Evolutionary conservation across 2,797 vertebrate species (phyloP).

Genomic region (Poecilia velifera): DNA sequence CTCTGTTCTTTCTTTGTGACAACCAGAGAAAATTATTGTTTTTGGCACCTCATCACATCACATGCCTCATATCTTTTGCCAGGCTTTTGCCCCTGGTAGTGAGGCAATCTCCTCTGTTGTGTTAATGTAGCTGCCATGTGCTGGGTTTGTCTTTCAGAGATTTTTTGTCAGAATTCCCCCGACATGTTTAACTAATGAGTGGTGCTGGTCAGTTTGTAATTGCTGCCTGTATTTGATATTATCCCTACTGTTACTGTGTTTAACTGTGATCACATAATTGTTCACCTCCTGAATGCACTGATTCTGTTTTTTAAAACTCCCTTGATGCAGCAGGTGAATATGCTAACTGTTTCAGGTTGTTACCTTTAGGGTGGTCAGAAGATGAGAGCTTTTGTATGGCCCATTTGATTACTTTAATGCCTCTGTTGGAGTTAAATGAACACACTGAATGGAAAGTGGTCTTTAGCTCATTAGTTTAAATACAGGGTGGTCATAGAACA

Average conservation of each 20-base stretch:
- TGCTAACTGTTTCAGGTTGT: slow-evolving; percentile 1
- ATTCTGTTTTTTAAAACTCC: neutral
- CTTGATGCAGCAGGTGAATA: neutral
- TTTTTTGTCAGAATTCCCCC: slow-evolving; percentile 5
- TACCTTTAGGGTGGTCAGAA: neutral
- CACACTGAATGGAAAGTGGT: neutral
- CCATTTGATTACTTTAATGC: neutral
- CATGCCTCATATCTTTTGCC: slow-evolving; percentile 38
- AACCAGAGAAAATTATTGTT: slow-evolving; percentile 44
- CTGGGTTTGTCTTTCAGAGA: neutral
- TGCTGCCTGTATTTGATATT: neutral
- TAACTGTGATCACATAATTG: neutral
- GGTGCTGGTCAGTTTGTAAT: neutral
- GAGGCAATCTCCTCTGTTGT: slow-evolving; percentile 45
- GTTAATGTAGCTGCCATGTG: slow-evolving; percentile 1
- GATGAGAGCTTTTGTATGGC: neutral
- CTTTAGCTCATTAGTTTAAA: neutral
- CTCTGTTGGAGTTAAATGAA: neutral
- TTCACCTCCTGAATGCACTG: neutral
- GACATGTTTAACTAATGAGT: neutral
- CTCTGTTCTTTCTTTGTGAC: slow-evolving; percentile 19
- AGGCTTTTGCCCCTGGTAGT: slow-evolving; percentile 25
- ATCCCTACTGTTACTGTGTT: neutral
- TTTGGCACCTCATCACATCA: slow-evolving; percentile 41
- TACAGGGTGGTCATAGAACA: neutral